Percentiles rank a stretch among this genome's conserved stretches.
Evolutionary conservation across 2,888 invertebrate species (phyloP).

Genomic region (Silvanus unidentatus): DNA sequence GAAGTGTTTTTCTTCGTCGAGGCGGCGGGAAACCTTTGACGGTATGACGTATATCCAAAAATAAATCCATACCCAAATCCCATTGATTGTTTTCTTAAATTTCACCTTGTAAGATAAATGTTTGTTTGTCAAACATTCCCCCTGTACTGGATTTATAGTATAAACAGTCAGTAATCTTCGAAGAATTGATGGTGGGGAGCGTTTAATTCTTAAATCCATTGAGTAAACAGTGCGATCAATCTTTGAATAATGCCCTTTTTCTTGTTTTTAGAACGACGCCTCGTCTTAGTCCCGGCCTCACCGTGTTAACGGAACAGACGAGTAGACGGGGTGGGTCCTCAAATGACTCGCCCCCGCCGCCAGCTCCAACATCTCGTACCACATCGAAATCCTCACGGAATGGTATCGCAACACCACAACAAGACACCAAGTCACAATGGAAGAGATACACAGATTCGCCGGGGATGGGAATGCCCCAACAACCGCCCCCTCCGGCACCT

Average conservation of each 20-base stretch:
- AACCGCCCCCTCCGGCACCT: conserved; percentile 48
- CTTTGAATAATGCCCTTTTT: too few species aligned
- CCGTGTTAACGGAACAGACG: conserved; percentile 50
- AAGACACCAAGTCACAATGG: conserved; percentile 49
- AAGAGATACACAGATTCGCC: conserved; percentile 61
- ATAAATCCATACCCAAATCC: too few species aligned
- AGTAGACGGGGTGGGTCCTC: conserved; percentile 49
- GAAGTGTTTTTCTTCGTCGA: not conserved
- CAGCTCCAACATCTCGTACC: conserved; percentile 37
- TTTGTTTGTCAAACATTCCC: too few species aligned
- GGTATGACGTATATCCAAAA: conserved; percentile 19
- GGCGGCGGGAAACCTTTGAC: conserved; percentile 16
- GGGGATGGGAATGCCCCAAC: conserved; percentile 56
- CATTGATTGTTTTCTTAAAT: too few species aligned
- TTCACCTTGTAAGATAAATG: too few species aligned
- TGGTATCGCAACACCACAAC: conserved; percentile 29
- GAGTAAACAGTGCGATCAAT: too few species aligned
- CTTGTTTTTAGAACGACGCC: conserved; percentile 29
- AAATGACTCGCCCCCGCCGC: conserved; percentile 48
- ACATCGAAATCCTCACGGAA: conserved; percentile 34
- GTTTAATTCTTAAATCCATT: too few species aligned
- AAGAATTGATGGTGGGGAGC: too few species aligned
- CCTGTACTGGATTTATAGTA: too few species aligned
- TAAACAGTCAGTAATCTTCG: too few species aligned
- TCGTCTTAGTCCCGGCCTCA: conserved; percentile 47